Conservation (phyloP, 2,797 vertebrate species). For the Leucoraja ocellata region DNA sequence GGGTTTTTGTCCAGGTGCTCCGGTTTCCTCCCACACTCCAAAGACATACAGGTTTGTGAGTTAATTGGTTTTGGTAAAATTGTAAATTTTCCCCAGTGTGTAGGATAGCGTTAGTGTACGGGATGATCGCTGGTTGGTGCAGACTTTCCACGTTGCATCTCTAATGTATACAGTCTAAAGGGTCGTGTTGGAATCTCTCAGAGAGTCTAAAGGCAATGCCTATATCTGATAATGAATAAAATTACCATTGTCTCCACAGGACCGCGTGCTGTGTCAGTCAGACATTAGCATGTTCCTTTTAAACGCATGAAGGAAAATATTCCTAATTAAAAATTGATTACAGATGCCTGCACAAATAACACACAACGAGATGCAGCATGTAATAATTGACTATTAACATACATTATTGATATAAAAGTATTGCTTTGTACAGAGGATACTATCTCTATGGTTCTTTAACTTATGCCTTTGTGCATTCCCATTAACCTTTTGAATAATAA, state of each 20-base stretch:
- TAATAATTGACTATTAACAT: slow-evolving; percentile 1
- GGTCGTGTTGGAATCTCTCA: neutral
- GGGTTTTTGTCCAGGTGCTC: no score
- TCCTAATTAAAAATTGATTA: slow-evolving; percentile 17
- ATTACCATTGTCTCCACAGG: neutral
- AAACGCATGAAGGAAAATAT: neutral
- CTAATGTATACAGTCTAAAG: neutral
- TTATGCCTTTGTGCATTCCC: neutral
- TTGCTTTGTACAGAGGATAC: neutral
- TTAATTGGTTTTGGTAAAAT: no score
- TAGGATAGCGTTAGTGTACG: no score
- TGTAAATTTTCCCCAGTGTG: no score
- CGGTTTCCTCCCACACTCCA: no score
- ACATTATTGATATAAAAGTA: neutral
- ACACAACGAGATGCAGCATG: neutral
- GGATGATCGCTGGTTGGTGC: no score
- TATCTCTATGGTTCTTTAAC: neutral
- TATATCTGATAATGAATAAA: neutral
- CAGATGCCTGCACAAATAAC: neutral
- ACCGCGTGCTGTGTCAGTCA: neutral
- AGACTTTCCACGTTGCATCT: no score
- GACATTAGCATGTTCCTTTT: neutral
- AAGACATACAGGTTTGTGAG: no score
- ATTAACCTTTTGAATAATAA: neutral
- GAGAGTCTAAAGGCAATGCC: neutral